Percentiles rank a stretch among this genome's conserved stretches.
Conservation (phyloP, 2,797 vertebrate genomes). For the Protosalanx chinensis region DNA sequence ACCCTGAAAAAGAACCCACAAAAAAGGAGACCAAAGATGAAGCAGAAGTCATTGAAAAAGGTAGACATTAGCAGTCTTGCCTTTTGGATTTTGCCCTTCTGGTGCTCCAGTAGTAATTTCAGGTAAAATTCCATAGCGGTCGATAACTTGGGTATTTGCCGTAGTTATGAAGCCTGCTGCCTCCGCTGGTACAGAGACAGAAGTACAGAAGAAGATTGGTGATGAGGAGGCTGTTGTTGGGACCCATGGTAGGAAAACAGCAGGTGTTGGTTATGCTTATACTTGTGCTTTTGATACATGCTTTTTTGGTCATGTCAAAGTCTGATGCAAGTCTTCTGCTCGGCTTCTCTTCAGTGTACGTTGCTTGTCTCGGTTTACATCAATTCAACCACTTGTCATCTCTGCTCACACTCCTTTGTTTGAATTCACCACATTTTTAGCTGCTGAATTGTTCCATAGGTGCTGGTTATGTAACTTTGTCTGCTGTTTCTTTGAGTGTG, state of each 20-base stretch:
- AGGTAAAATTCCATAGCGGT: no score
- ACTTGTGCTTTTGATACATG: background rate
- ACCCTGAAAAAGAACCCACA: no score
- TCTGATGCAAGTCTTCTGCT: no score
- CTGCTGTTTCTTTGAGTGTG: background rate
- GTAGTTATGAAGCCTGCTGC: background rate
- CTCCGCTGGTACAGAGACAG: background rate
- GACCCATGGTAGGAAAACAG: background rate
- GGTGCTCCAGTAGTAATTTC: no score
- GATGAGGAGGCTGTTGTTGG: background rate
- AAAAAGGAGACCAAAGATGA: background rate
- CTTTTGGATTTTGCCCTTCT: background rate
- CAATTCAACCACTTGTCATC: no score
- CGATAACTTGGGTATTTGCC: background rate
- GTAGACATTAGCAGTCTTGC: background rate
- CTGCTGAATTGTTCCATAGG: no score
- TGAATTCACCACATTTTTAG: no score
- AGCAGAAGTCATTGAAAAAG: no score
- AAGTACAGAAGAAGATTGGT: background rate
- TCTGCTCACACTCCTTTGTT: no score
- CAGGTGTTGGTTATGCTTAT: background rate
- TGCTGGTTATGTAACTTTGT: background rate
- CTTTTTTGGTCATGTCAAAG: background rate
- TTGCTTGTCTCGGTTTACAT: no score
- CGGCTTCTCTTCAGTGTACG: no score